Evolutionary conservation across 2,113 vertebrate species (phyloP), one percentile per base, ranked within the genome.

Genomic region (Poeciliopsis retropinna): DNA sequence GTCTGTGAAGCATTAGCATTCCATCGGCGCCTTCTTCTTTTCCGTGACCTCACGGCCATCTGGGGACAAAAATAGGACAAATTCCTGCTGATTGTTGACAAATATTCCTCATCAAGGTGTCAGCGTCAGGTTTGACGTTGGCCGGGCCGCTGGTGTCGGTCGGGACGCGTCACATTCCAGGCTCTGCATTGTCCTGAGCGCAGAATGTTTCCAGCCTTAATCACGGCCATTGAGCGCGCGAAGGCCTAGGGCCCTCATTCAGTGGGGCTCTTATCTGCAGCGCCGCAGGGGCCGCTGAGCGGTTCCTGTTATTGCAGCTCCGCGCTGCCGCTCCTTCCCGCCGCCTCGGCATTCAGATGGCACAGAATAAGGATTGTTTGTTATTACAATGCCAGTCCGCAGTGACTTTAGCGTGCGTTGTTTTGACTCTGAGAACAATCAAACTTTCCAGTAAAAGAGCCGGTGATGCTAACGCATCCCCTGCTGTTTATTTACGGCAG

Each of bases 301-400:
- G 88, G 93, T 95, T 95, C 94, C 93, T 94, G 94, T 95, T 94
- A 91, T 94, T 94, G 90, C 90, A 78, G 85, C 83, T 37, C 70
- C 85, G 65, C 74, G 86, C 73, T 28, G 3, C 70, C 7, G 69
- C 74, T 81, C 73, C 81, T 79, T 77, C 69, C 86, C 81, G 17
- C 73, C 30, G 60, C 63, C 70, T 19, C 76, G 80, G 85, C 75
- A 82, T 79, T 88, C 67, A 32, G 85, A 28, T 73, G 63, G 83
- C 64, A 76, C 77, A 86, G 83, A 87, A 89, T 72, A 80, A 73
- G 63, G 78, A 91, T 87, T 91, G 90, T 94, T 92, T 93, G 85
- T 92, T 90, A 76, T 91, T 84, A 83, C 83, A 90, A 76, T 90
- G 91, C 91, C 90, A 87, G 89, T 72, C 76, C 72, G 60, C 87